Conservation (phyloP, 2,888 invertebrate species). For the Acanthococcus lagerstroemiae region DNA sequence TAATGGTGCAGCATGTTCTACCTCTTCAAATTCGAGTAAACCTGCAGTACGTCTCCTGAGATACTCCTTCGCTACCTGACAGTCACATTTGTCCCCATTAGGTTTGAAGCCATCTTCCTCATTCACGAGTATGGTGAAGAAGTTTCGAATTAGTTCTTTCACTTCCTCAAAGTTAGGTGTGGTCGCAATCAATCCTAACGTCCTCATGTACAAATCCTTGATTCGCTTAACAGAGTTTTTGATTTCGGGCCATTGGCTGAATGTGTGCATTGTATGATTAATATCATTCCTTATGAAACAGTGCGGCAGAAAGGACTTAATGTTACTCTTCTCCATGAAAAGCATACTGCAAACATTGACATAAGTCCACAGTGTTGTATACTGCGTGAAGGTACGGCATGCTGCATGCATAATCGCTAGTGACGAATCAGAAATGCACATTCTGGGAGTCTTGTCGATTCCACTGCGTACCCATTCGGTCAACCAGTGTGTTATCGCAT, state of each 20-base stretch:
- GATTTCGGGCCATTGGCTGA: neutral
- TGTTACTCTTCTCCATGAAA: neutral
- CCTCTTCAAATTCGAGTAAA: neutral
- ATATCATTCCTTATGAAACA: neutral
- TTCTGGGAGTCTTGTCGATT: conserved; percentile 10
- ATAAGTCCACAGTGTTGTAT: conserved; percentile 12
- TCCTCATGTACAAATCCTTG: neutral
- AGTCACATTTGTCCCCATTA: too few relatives aligned
- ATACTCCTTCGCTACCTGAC: neutral
- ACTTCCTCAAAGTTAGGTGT: neutral
- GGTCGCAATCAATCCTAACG: neutral
- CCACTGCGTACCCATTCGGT: conserved; percentile 25
- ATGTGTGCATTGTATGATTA: neutral
- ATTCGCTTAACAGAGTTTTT: neutral
- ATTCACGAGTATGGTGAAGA: conserved; percentile 3
- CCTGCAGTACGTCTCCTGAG: neutral
- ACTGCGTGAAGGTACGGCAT: conserved; percentile 17
- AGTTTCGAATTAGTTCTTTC: neutral
- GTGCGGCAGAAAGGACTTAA: too few relatives aligned
- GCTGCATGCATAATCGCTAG: conserved; percentile 24
- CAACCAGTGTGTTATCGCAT: conserved; percentile 31
- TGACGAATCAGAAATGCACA: conserved; percentile 22
- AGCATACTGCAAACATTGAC: conserved; percentile 19
- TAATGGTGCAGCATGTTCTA: neutral
- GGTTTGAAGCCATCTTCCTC: conserved; percentile 12